Conservation (phyloP, 1,140 invertebrate species). For the Pemphigus obesinymphae region DNA sequence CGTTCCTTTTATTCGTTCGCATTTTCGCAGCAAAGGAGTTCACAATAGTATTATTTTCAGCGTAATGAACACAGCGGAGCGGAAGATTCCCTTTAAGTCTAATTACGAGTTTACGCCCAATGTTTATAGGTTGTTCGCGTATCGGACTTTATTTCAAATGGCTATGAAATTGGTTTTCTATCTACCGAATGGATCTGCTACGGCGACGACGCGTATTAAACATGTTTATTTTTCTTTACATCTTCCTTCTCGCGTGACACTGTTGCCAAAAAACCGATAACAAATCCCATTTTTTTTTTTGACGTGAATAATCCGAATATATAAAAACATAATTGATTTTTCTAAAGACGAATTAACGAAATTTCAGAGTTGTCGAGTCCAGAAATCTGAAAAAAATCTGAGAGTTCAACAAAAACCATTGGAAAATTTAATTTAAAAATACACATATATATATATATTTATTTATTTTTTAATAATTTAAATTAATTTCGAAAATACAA, state of each 20-base stretch:
- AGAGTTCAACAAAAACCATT: no score
- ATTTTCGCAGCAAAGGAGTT: not conserved
- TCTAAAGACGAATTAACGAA: no score
- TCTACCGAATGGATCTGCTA: not conserved
- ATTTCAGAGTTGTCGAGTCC: no score
- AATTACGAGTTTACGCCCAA: conserved; percentile 11
- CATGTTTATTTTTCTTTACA: not conserved
- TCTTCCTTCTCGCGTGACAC: not conserved
- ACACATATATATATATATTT: no score
- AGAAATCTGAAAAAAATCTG: no score
- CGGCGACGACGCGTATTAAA: not conserved
- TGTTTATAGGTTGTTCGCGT: not conserved
- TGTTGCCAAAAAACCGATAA: not conserved
- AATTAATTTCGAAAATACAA: no score
- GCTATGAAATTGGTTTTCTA: not conserved
- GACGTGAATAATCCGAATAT: not conserved
- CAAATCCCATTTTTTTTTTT: not conserved
- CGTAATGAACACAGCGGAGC: not conserved
- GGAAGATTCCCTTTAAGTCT: not conserved
- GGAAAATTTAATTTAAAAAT: no score
- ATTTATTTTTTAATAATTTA: no score
- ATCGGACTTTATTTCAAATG: not conserved
- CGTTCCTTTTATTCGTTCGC: conserved; percentile 17
- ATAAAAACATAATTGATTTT: no score
- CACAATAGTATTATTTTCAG: not conserved